Evolutionary conservation across 2,113 vertebrate genomes (phyloP).

Genomic region (Coracopsis vasa): DNA sequence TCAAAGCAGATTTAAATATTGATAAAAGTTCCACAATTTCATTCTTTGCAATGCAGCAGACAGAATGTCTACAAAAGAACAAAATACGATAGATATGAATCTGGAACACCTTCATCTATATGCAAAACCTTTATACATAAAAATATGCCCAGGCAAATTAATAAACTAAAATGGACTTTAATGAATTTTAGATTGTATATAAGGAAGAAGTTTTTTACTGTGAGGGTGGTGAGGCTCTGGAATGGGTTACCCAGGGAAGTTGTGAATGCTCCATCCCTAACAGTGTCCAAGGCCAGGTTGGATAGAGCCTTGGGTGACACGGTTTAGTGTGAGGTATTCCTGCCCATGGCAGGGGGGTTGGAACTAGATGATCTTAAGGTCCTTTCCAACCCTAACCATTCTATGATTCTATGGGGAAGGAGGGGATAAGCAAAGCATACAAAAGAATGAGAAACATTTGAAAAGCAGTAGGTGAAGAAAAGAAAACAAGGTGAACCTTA

Average conservation of each 20-base stretch:
- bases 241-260: no score
- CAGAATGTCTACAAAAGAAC: background rate
- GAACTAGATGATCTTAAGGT: background rate
- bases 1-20: background rate
- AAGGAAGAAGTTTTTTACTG: no score
- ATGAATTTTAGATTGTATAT: background rate
- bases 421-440: rapidly evolving
- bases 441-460: background rate
- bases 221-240: no score
- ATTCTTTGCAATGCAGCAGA: background rate
- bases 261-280: no score
- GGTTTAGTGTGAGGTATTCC: background rate
- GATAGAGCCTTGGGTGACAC: background rate
- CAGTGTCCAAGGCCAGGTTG: background rate
- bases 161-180: background rate
- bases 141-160: background rate
- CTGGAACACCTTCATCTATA: background rate
- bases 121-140: background rate
- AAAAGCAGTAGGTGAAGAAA: background rate
- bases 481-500: background rate
- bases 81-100: background rate
- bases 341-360: background rate
- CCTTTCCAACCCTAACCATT: background rate
- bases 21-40: background rate
- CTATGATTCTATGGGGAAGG: background rate